Evolutionary conservation across 2,797 vertebrate genomes (phyloP).

Genomic region (Acipenser transmontanus): DNA sequence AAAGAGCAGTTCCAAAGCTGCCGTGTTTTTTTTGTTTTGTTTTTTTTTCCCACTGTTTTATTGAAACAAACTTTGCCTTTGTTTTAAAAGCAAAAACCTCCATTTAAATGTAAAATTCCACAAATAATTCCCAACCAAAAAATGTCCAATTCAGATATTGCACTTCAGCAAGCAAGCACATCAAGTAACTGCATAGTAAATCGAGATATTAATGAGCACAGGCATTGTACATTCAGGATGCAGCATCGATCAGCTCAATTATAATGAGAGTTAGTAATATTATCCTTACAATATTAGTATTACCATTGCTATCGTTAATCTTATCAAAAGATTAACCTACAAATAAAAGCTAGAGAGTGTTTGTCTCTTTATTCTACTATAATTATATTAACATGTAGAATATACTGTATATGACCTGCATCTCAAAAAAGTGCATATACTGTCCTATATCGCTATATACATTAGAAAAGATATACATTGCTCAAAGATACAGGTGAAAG

Average conservation of each 20-base stretch:
- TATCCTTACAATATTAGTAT: conserved; percentile 35
- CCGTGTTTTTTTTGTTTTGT: no score
- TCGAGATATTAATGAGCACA: conserved; percentile 18
- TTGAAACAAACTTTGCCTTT: conserved; percentile 45
- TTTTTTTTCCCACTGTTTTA: conserved; percentile 10
- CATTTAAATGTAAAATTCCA: conserved; percentile 33
- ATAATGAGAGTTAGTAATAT: conserved; percentile 25
- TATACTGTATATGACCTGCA: conserved; percentile 21
- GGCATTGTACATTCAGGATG: conserved; percentile 17
- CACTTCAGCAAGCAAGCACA: conserved; percentile 40
- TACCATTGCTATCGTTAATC: conserved; percentile 30
- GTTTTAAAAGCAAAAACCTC: conserved; percentile 36
- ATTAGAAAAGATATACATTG: neutral
- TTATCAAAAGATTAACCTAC: conserved; percentile 15
- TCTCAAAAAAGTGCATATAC: conserved; percentile 21
- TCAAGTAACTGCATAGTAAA: conserved; percentile 45
- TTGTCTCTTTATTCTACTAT: neutral
- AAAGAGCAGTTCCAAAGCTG: no score
- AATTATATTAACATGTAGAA: neutral
- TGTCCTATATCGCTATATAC: conserved; percentile 38
- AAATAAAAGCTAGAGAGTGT: conserved; percentile 5
- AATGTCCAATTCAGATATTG: conserved; percentile 24
- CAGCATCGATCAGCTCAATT: conserved; percentile 17
- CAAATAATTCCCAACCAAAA: conserved; percentile 30
- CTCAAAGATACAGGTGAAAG: neutral